These are phyloP conservation scores for Streblospio benedicti DNA, from an alignment of 1,140 invertebrate genomes.

Conservation along the genomic window DNA sequence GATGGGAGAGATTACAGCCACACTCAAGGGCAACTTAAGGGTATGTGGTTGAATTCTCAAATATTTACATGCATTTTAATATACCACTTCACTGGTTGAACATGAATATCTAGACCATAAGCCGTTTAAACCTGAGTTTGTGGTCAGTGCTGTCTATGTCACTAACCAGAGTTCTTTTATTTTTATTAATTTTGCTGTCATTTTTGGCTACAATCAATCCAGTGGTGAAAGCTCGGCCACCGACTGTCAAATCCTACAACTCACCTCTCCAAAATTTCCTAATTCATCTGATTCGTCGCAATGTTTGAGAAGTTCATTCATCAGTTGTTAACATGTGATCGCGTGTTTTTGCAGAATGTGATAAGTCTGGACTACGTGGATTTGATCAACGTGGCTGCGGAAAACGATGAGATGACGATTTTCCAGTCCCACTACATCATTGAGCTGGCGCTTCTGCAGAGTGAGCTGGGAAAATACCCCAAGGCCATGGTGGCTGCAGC, in stretches of 20 bases:
- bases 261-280: too few relatives aligned
- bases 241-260: too few relatives aligned
- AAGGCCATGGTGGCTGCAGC: slow-evolving; percentile 36
- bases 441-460: slow-evolving; percentile 37
- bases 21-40: slow-evolving; percentile 35
- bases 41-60: slow-evolving; percentile 17
- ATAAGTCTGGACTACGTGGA: slow-evolving; percentile 37
- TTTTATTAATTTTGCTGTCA: not conserved
- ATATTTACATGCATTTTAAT: too few relatives aligned
- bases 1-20: slow-evolving; percentile 44
- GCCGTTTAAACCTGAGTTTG: too few relatives aligned
- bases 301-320: too few relatives aligned
- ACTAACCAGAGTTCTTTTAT: not conserved
- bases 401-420: slow-evolving; percentile 20
- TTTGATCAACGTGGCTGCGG: slow-evolving; percentile 28
- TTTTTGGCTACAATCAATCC: not conserved
- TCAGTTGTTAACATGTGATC: too few relatives aligned
- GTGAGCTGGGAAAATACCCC: slow-evolving; percentile 40
- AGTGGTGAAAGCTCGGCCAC: too few relatives aligned
- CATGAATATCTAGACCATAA: too few relatives aligned
- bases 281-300: too few relatives aligned
- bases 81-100: too few relatives aligned
- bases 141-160: too few relatives aligned
- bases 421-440: slow-evolving; percentile 38
- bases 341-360: slow-evolving; percentile 22